Evolutionary conservation across 2,797 vertebrate genomes (phyloP), one percentile per base, ranked within the genome.

Genomic region (Poeciliopsis presidionis): DNA sequence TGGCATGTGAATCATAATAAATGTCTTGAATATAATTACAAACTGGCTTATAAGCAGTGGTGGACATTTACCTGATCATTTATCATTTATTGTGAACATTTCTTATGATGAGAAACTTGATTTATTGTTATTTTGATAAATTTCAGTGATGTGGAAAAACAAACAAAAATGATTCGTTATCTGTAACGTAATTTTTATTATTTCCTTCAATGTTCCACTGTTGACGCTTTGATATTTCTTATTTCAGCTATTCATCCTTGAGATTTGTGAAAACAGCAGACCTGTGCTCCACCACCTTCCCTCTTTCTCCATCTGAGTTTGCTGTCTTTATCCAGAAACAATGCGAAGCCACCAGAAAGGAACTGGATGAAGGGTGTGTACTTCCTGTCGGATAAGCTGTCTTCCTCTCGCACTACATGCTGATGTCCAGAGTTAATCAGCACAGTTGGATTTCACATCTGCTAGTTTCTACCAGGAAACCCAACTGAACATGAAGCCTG

Each of bases 211-310:
- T 53, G 20, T 53, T 53, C 20, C 20, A 25, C 51, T 53, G 22
- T 53, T 53, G 20, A 53, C 9, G 51, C 51, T 53, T 53, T 25
- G 7, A 53, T 1, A 67, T 70, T 76, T 33, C 30, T 82, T 77
- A 13, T 46, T 88, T 2, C 61, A 99, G 98, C 81, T 98, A 95
- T 88, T 93, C 90, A 57, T 91, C 96, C 0, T 82, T 98, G 49
- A 95, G 97, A 61, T 98, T 99, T 93, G 95, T 99, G 51, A 93
- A 89, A 79, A 89, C 94, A 12, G 86, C 93, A 13, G 96, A 97
- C 61, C 59, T 98, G 12, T 93, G 94, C 33, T 84, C 79, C 0
- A 89, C 92, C 8, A 82, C 81, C 3, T 89, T 97, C 83, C 98
- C 98, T 0, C 89, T 98, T 74, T 90, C 95, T 70, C 97, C 97